Evolutionary conservation across 2,888 invertebrate genomes (phyloP).

Genomic region (Drosophila nigricruria): DNA sequence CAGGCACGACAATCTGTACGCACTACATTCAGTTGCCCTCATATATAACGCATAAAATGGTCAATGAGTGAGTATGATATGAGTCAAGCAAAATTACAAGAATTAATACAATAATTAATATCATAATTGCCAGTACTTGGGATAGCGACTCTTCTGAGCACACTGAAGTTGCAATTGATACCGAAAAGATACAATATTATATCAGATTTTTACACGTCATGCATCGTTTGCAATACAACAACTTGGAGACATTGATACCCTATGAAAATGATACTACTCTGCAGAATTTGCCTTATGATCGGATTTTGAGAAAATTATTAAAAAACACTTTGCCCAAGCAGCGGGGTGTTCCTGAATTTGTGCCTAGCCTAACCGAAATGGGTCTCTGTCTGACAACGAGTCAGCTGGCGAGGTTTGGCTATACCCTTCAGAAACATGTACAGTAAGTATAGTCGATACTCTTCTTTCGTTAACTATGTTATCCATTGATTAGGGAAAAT

Average conservation of each 20-base stretch:
- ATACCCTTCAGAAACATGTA: background rate
- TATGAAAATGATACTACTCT: slow-evolving; percentile 74
- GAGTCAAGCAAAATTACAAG: too few species aligned
- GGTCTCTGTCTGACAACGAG: slow-evolving; percentile 82
- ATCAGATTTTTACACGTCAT: slow-evolving; percentile 65
- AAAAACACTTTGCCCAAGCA: background rate
- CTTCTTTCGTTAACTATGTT: background rate
- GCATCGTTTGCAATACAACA: slow-evolving; percentile 66
- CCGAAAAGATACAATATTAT: slow-evolving; percentile 59
- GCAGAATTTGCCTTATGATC: slow-evolving; percentile 46
- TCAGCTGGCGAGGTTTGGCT: slow-evolving; percentile 48
- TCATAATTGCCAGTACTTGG: slow-evolving; percentile 8
- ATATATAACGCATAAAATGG: background rate
- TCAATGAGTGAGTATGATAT: background rate
- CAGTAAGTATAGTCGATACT: background rate
- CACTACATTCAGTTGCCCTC: slow-evolving; percentile 26
- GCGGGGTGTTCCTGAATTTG: slow-evolving; percentile 10
- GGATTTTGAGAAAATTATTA: background rate
- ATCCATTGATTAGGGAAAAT: background rate
- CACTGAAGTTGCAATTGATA: background rate
- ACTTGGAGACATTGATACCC: slow-evolving; percentile 61
- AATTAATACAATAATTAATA: background rate
- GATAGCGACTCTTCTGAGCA: slow-evolving; percentile 21
- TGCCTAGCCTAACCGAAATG: slow-evolving; percentile 80
- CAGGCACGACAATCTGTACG: slow-evolving; percentile 86